Percentiles rank a stretch among this genome's conserved stretches.
Evolutionary conservation across 2,113 vertebrate species (phyloP).

Genomic region (Crotalus horridus): DNA sequence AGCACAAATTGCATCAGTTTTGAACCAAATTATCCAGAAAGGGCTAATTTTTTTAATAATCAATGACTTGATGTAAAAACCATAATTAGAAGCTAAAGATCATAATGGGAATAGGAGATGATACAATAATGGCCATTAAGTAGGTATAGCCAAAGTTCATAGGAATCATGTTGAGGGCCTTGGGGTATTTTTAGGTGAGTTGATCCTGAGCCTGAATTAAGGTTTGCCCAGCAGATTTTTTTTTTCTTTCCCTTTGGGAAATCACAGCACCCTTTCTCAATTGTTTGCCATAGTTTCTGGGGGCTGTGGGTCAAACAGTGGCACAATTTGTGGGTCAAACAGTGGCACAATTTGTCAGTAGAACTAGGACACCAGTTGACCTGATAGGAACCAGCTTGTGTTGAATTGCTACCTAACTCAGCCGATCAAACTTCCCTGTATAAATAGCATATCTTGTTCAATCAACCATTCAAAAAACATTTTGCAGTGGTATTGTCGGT

Average conservation of each 20-base stretch:
- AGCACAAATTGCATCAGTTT: background rate
- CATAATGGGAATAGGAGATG: background rate
- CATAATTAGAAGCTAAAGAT: background rate
- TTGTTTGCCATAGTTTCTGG: background rate
- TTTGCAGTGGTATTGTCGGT: background rate
- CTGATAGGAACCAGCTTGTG: background rate
- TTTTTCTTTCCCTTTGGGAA: background rate
- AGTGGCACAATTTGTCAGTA: background rate
- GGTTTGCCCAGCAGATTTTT: background rate
- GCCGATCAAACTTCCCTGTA: background rate
- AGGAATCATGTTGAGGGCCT: background rate
- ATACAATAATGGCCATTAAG: background rate
- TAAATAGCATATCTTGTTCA: background rate
- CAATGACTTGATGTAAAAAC: background rate
- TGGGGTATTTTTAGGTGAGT: background rate
- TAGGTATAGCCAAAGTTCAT: background rate
- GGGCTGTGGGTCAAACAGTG: background rate
- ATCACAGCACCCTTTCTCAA: background rate
- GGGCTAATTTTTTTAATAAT: background rate
- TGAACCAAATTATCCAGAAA: background rate
- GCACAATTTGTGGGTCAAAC: too few relatives aligned
- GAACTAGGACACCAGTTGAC: background rate
- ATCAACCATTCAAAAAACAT: background rate
- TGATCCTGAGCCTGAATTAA: background rate
- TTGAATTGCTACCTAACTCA: background rate